Percentiles rank a stretch among this genome's conserved stretches.
Evolutionary conservation across 2,888 invertebrate genomes (phyloP).

Genomic region (Eubasilissa splendida): DNA sequence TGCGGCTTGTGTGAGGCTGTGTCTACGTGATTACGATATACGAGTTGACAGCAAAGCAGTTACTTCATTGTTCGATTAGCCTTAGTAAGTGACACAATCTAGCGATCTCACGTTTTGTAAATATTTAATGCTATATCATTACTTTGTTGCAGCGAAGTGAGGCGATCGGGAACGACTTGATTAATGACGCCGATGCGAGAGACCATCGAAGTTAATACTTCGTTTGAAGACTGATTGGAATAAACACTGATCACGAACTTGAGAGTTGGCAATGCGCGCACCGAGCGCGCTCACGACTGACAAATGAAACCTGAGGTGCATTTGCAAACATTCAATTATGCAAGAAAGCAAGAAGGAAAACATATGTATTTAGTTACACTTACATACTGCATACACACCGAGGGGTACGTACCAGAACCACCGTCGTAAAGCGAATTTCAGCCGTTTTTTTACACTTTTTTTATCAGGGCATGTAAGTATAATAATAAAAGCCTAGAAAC

Average conservation of each 20-base stretch:
- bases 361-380: no score
- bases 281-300: background rate
- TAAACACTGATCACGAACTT: conserved; percentile 2
- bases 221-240: conserved; percentile 10
- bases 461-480: no score
- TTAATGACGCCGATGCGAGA: background rate
- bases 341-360: no score
- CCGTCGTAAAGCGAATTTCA: no score
- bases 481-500: no score
- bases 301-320: background rate
- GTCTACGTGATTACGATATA: background rate
- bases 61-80: conserved; percentile 7
- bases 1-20: no score
- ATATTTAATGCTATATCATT: conserved; percentile 4
- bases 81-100: conserved; percentile 25
- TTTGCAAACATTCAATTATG: no score
- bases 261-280: background rate
- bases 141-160: conserved; percentile 25
- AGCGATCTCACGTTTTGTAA: background rate
- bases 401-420: no score
- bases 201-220: conserved; percentile 1
- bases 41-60: background rate
- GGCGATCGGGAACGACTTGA: conserved; percentile 29
- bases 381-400: no score
- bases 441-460: no score